phyloP scores from a whole-genome alignment of 2,113 vertebrate species.

The Myiagra hebetior region DNA sequence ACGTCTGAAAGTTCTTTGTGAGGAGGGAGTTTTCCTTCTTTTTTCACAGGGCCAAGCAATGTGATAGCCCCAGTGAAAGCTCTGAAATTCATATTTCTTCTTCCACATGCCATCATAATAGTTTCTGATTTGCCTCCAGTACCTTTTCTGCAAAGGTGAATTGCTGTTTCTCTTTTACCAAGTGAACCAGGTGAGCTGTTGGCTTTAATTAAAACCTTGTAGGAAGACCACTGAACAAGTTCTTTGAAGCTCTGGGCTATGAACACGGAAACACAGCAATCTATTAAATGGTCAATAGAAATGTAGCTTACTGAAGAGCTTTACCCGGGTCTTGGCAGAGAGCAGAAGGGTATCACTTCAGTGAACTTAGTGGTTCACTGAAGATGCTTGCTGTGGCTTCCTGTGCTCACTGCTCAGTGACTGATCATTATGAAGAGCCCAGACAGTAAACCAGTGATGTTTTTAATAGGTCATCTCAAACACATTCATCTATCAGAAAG shows the following conservation, averaged over 20 bases:
- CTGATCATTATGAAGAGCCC: neutral
- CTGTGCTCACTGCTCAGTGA: neutral
- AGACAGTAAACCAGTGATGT: neutral
- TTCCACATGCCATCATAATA: neutral
- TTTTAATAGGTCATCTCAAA: neutral
- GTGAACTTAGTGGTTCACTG: neutral
- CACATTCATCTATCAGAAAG: neutral
- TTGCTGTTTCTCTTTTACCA: neutral
- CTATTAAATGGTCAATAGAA: neutral
- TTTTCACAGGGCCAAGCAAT: neutral
- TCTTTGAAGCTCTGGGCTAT: neutral
- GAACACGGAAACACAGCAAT: neutral
- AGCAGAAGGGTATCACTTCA: neutral
- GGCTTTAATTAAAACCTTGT: neutral
- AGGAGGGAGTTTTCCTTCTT: neutral
- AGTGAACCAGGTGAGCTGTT: neutral
- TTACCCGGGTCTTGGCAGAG: neutral
- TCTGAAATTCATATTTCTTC: neutral
- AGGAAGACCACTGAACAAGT: neutral
- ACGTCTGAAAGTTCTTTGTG: neutral
- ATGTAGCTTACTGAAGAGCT: neutral
- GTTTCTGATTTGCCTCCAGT: neutral
- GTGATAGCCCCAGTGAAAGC: neutral
- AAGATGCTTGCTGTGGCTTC: neutral
- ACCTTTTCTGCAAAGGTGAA: neutral